These are phyloP conservation scores for Falco biarmicus DNA, from an alignment of 2,797 vertebrate genomes.

Conservation along the genomic window DNA sequence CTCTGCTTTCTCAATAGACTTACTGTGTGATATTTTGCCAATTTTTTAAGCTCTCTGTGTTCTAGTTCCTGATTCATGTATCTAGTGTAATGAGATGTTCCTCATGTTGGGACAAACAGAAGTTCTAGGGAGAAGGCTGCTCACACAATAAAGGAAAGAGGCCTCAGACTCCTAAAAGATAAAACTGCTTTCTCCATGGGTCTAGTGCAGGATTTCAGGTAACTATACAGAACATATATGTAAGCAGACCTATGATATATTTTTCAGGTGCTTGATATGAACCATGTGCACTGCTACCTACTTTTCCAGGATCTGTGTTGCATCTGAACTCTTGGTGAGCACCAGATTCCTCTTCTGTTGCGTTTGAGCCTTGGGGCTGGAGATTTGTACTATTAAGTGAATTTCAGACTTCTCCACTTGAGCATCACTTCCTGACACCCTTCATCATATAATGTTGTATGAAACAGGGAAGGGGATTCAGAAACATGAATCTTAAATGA, in stretches of 20 bases:
- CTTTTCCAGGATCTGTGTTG: background rate
- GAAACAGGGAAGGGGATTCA: background rate
- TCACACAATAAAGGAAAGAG: background rate
- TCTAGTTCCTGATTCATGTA: background rate
- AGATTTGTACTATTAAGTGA: background rate
- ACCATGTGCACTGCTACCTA: background rate
- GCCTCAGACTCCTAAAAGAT: background rate
- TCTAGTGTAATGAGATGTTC: background rate
- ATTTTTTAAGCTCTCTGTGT: background rate
- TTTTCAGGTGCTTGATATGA: background rate
- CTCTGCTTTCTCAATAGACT: background rate
- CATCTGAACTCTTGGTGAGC: background rate
- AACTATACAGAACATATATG: background rate
- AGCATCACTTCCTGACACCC: background rate
- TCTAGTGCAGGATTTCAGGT: background rate
- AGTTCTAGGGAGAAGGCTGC: background rate
- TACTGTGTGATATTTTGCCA: background rate
- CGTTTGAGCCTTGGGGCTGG: background rate
- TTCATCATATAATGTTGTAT: background rate
- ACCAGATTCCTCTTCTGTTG: background rate
- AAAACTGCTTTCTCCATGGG: background rate
- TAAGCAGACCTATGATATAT: background rate
- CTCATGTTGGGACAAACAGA: background rate
- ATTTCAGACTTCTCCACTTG: background rate
- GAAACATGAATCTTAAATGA: background rate